Percentiles rank a stretch among this genome's conserved stretches.
phyloP scores from a whole-genome alignment of 37 sponge, comb jelly and placozoan species.

The Ephydatia muelleri region DNA sequence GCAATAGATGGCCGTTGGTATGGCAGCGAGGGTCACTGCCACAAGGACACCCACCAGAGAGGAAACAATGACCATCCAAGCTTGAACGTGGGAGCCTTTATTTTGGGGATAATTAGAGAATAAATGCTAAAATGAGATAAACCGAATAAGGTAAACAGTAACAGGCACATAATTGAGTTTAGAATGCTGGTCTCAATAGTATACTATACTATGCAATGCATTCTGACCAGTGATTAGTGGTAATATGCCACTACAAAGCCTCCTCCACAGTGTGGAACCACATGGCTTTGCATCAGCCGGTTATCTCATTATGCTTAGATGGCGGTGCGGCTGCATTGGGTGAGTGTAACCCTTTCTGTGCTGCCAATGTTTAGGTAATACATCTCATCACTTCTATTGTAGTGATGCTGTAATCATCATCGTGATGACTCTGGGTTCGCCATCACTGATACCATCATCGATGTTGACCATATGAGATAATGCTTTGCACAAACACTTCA shows the following conservation, averaged over 20 bases:
- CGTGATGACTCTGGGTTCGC: too few species aligned
- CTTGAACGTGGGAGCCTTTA: not conserved
- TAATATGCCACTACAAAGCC: not conserved
- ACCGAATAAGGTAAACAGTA: not conserved
- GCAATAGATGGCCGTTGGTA: not conserved
- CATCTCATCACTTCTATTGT: too few species aligned
- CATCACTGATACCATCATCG: too few species aligned
- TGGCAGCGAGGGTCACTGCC: not conserved
- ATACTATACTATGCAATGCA: not conserved
- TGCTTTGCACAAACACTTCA: too few species aligned
- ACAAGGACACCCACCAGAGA: not conserved
- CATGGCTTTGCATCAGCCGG: not conserved
- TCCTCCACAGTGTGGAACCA: not conserved
- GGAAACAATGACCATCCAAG: not conserved
- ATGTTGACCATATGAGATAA: too few species aligned
- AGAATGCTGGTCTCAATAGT: not conserved
- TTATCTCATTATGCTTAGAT: not conserved
- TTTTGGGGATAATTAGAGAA: not conserved
- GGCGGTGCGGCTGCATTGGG: too few species aligned
- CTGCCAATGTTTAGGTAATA: too few species aligned
- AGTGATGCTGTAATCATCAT: too few species aligned
- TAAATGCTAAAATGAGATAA: not conserved
- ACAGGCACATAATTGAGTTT: not conserved
- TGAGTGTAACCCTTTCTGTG: too few species aligned
- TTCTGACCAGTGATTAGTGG: not conserved